Evolutionary conservation across 2,797 vertebrate genomes (phyloP).

Genomic region (Vipera ursinii): DNA sequence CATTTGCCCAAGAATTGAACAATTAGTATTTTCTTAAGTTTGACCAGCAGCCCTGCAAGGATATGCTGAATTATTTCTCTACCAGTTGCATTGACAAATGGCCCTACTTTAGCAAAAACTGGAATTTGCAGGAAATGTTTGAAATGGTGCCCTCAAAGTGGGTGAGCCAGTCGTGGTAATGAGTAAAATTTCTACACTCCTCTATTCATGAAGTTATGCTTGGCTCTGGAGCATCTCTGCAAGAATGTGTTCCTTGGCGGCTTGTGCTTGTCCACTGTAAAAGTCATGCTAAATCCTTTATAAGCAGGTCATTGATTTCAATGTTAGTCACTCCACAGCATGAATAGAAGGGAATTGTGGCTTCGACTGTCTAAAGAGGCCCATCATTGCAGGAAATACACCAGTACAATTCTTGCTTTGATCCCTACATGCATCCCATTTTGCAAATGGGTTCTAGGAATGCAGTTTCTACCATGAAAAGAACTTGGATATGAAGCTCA

Average conservation of each 20-base stretch:
- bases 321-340: background rate
- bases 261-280: constrained; percentile 7
- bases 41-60: constrained; percentile 10
- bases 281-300: constrained; percentile 21
- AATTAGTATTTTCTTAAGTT: background rate
- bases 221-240: constrained; percentile 13
- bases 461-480: constrained; percentile 14
- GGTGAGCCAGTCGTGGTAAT: background rate
- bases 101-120: constrained; percentile 12
- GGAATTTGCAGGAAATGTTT: constrained; percentile 7
- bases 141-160: constrained; percentile 15
- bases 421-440: background rate
- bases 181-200: background rate
- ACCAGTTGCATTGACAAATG: constrained; percentile 16
- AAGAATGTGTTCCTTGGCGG: constrained; percentile 38
- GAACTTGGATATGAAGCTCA: constrained; percentile 9
- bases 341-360: constrained; percentile 28
- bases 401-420: accelerated
- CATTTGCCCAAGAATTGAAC: constrained; percentile 23
- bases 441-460: background rate
- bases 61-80: background rate
- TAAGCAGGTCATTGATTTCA: constrained; percentile 33
- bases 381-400: background rate
- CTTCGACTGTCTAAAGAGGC: constrained; percentile 25
- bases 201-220: background rate